Base-by-base conservation (phyloP, 1,140 invertebrate species). In the Drosophila ercepeae region DNA sequence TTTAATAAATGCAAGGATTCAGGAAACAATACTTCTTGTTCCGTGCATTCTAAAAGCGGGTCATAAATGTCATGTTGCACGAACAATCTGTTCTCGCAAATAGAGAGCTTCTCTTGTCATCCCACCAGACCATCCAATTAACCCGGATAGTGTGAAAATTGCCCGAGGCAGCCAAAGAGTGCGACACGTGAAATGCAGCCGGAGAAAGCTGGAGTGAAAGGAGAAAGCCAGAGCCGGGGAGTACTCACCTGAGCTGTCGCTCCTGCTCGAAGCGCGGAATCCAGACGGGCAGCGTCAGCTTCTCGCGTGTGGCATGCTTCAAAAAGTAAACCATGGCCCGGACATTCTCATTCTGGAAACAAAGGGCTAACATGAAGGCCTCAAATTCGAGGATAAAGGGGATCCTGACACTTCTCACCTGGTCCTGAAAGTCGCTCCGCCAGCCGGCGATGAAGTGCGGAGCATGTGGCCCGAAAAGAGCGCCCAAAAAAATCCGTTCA, bases 361-460 rank as follows among this genome's bases (percentile, higher is more conserved):
- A 52, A 63, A 64, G 19, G 36, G 19, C 44, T 54, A 39, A 51
- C 41, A 67, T 45, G 60, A 39, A 9, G 25, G 36, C 23, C 39
- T 16, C 39, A 42, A 18, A 18, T 16, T 14, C 8, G 19, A 2
- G 6, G 13, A 3, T 3, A 13, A 11, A 19, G 23, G 9, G 13
- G 25, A 25, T 4, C 42, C 23, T 25, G n/a, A 21, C 23, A 14
- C 23, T 7, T 23, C 77, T 79, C 69, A 91, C 91, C 84, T 91
- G 93, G 78, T 95, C 94, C 55, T 93, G 93, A 82, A 96, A 97
- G 88, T 97, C 96, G 57, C 95, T 96, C 82, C 96, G 96, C 96
- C 96, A 96, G 7, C 95, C 96, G 1, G 95, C 95, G 49, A 97
- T 92, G 63, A 96, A 95, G 74, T 96, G 94, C 0, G 95, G 95